phyloP scores from a whole-genome alignment of 2,797 vertebrate species.

The Pipistrellus kuhlii region DNA sequence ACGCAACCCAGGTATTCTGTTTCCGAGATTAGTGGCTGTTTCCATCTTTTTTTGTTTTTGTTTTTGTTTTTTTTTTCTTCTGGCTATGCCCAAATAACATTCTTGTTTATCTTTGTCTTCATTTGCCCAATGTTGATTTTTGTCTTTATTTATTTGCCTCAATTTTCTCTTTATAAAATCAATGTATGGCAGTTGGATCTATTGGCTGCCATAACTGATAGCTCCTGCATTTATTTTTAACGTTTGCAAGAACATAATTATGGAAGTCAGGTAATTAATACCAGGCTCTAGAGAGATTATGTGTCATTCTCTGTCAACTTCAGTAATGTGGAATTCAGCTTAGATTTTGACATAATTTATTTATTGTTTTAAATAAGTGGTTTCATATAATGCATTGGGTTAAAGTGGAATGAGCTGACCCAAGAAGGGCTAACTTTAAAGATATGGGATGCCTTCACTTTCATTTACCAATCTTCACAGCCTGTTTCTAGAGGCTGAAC shows the following conservation, averaged over 20 bases:
- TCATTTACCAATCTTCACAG: neutral
- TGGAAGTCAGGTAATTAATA: neutral
- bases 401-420: conserved; percentile 20
- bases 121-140: neutral
- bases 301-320: conserved; percentile 14
- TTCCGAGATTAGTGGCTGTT: neutral
- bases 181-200: neutral
- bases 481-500: neutral
- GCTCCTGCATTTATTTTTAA: neutral
- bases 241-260: neutral
- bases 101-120: neutral
- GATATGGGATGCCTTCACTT: neutral
- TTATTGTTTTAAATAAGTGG: conserved; percentile 30
- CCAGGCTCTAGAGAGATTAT: neutral
- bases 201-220: neutral
- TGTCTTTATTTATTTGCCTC: neutral
- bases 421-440: neutral
- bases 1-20: neutral
- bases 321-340: neutral
- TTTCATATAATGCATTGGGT: neutral
- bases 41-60: neutral
- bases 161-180: neutral
- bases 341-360: conserved; percentile 48
- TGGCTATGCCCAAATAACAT: neutral
- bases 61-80: neutral